Evolutionary conservation across 92 coral and sea anemone species (phyloP).

Genomic region (Galaxea fascicularis): DNA sequence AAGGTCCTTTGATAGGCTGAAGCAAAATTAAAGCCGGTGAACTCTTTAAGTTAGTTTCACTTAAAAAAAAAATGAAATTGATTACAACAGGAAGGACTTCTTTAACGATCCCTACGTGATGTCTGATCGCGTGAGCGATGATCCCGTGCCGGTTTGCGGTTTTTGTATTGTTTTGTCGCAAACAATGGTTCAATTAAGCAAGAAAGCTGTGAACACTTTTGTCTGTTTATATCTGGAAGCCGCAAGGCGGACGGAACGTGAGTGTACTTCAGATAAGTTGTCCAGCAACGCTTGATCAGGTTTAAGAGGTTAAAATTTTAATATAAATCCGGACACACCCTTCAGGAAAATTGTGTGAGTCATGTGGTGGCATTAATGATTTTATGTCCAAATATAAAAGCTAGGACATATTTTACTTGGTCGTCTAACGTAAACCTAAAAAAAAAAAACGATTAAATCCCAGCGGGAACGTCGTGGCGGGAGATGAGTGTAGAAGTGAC

Average conservation of each 20-base stretch:
- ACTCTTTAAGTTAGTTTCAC: no score
- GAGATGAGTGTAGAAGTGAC: no score
- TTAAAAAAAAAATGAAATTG: neutral
- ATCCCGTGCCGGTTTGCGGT: neutral
- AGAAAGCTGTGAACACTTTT: slow-evolving; percentile 9
- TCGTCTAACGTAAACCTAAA: no score
- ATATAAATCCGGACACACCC: no score
- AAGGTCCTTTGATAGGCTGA: no score
- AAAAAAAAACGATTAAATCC: no score
- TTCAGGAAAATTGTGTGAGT: no score
- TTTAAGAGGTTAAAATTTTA: neutral
- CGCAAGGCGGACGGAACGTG: slow-evolving; percentile 32
- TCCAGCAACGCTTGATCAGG: neutral
- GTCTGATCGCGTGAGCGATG: neutral
- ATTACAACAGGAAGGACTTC: neutral
- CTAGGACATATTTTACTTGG: no score
- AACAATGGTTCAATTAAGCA: slow-evolving; percentile 14
- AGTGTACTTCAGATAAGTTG: neutral
- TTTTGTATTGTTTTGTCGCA: slow-evolving; percentile 7
- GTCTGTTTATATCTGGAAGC: slow-evolving; percentile 11
- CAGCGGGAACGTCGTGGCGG: no score
- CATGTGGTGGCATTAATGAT: neutral
- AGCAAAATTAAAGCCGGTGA: no score
- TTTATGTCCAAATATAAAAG: neutral
- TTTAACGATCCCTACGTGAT: neutral